phyloP scores from a whole-genome alignment of 2,797 vertebrate species.

The Hirundo rustica region DNA sequence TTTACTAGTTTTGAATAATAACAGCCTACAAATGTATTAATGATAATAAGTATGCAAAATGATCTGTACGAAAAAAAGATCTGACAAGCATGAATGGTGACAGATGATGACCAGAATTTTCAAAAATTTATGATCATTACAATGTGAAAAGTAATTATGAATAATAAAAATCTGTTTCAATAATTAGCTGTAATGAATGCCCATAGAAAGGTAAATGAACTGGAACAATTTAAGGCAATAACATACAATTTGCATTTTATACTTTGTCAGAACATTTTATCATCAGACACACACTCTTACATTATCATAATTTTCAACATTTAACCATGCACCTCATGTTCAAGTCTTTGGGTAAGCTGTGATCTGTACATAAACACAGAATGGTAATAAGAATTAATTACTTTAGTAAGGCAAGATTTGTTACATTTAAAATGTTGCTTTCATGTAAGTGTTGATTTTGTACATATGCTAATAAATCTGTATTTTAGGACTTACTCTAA shows the following conservation, averaged over 20 bases:
- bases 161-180: conserved; percentile 77
- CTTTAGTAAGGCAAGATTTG: not conserved
- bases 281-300: conserved; percentile 10
- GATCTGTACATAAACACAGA: not conserved
- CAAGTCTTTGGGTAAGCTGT: not conserved
- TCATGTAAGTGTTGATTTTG: not conserved
- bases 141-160: conserved; percentile 77
- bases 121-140: conserved; percentile 76
- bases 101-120: conserved; percentile 70
- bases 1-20: conserved; percentile 65
- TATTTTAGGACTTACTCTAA: not conserved
- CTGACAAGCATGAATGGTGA: conserved; percentile 71
- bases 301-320: not conserved
- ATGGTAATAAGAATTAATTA: not conserved
- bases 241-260: conserved; percentile 73
- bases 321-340: not conserved
- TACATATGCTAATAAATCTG: not conserved
- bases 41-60: conserved; percentile 71
- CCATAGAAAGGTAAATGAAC: conserved; percentile 72
- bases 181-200: conserved; percentile 78
- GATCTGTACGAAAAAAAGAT: conserved; percentile 29
- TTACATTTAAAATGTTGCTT: conserved; percentile 7
- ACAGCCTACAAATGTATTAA: conserved; percentile 45
- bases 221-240: conserved; percentile 73
- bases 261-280: conserved; percentile 72